Conservation (phyloP, 2,113 vertebrate genomes). For the Catagonus wagneri region DNA sequence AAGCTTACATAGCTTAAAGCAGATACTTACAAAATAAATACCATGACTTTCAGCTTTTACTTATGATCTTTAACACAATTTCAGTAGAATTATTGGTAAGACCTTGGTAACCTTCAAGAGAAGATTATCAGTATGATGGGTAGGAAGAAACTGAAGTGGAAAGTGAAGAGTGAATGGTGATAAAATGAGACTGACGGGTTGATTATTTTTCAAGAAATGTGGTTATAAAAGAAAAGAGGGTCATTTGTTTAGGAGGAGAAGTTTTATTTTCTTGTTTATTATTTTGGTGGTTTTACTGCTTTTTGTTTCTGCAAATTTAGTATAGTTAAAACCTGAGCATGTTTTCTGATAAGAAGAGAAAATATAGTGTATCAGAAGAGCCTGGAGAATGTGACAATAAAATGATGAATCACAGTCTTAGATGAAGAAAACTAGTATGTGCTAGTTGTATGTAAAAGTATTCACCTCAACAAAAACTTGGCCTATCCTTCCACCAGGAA, state of each 20-base stretch:
- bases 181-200: neutral
- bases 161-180: neutral
- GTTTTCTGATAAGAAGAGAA: neutral
- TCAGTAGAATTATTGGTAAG: constrained; percentile 7
- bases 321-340: neutral
- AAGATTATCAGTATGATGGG: neutral
- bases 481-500: neutral
- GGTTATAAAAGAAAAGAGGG: neutral
- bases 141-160: neutral
- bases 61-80: neutral
- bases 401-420: neutral
- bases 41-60: neutral
- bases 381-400: neutral
- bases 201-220: neutral
- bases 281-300: neutral
- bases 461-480: neutral
- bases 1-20: neutral
- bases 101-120: neutral
- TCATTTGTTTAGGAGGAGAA: neutral
- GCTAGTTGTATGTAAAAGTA: neutral
- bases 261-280: neutral
- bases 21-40: constrained; percentile 28
- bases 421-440: neutral
- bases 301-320: neutral
- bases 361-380: neutral